A percentile compares a stretch with the other conserved stretches of the same genome.
Conservation (phyloP, 2,113 vertebrate species). For the Hippocampus barbouri region DNA sequence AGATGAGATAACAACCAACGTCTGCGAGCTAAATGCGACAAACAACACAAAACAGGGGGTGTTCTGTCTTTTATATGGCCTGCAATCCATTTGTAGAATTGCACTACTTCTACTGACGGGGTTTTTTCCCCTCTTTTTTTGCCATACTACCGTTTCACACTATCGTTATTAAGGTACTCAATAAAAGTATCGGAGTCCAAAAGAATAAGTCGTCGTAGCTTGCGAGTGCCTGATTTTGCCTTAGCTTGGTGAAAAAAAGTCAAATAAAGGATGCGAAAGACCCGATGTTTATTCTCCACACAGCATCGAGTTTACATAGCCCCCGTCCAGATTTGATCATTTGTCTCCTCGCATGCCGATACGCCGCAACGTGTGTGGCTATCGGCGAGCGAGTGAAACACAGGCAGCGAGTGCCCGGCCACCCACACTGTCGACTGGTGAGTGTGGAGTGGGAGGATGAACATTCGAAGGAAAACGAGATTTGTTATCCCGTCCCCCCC, state of each 20-base stretch:
- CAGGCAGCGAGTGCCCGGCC: conserved; percentile 36
- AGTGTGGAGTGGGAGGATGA: conserved; percentile 37
- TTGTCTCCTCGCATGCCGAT: conserved; percentile 4
- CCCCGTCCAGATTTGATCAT: conserved; percentile 8
- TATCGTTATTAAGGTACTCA: too few species aligned
- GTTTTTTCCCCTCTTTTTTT: too few species aligned
- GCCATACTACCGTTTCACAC: too few species aligned
- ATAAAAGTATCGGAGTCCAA: too few species aligned
- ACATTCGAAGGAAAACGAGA: conserved; percentile 26
- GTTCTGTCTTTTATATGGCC: too few species aligned
- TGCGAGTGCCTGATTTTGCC: not conserved
- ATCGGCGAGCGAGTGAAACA: conserved; percentile 33
- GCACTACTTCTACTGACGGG: too few species aligned
- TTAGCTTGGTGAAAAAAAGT: conserved; percentile 7
- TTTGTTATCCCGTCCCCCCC: too few species aligned
- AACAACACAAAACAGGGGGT: too few species aligned
- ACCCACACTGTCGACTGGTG: conserved; percentile 43
- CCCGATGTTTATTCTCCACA: not conserved
- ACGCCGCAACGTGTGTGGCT: not conserved
- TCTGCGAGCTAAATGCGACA: too few species aligned
- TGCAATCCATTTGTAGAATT: too few species aligned
- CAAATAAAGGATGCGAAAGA: not conserved
- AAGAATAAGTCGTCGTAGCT: not conserved
- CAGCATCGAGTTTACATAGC: not conserved
- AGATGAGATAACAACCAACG: too few species aligned